Evolutionary conservation across 2,113 vertebrate genomes (phyloP).

Genomic region (rat (Rattus norvegicus)): GRCr8 NC_086037.1:70743501-70744000

Average conservation of each 20-base stretch:
- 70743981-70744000: accelerated
- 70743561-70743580: neutral
- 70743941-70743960: too few relatives aligned
- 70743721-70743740: neutral
- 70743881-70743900: neutral
- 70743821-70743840: neutral
- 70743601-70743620: neutral
- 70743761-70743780: too few relatives aligned
- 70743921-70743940: neutral
- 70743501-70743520: neutral
- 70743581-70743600: neutral
- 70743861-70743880: neutral
- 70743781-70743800: neutral
- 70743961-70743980: neutral
- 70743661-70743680: neutral
- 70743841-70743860: neutral
- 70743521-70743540: neutral
- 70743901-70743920: too few relatives aligned
- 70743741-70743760: neutral
- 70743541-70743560: neutral
- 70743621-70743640: neutral
- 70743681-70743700: neutral
- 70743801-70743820: neutral
- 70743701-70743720: neutral
- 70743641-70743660: neutral